Percentiles rank a stretch among this genome's conserved stretches.
Evolutionary conservation across 2,888 invertebrate species (phyloP).

Genomic region (Penaeus monodon): DNA sequence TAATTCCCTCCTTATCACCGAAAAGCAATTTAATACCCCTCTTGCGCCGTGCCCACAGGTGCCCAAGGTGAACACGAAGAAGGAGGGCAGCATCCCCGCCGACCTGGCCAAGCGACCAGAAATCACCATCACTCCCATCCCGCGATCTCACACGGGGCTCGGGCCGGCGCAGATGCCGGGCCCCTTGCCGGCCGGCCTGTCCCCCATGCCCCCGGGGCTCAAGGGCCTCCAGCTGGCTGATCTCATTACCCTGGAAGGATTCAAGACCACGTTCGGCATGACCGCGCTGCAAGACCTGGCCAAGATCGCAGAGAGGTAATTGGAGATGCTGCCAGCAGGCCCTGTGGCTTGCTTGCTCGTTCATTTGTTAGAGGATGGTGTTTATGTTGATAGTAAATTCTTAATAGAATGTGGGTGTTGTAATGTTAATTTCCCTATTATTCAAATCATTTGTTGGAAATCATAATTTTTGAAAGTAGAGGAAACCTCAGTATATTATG

Average conservation of each 20-base stretch:
- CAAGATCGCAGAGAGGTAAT: slow-evolving; percentile 58
- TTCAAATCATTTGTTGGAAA: no score
- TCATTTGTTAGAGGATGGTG: no score
- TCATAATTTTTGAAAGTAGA: no score
- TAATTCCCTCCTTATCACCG: no score
- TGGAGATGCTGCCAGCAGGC: background rate
- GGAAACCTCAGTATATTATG: no score
- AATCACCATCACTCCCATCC: slow-evolving; percentile 65
- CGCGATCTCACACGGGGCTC: slow-evolving; percentile 27
- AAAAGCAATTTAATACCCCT: no score
- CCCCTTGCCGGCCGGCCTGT: slow-evolving; percentile 25
- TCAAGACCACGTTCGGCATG: slow-evolving; percentile 57
- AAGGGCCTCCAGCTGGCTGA: slow-evolving; percentile 49
- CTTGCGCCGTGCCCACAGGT: slow-evolving; percentile 35
- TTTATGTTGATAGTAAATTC: no score
- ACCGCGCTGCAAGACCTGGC: slow-evolving; percentile 60
- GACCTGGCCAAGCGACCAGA: slow-evolving; percentile 65
- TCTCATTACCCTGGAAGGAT: slow-evolving; percentile 55
- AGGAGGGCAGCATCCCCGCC: slow-evolving; percentile 58
- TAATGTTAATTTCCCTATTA: no score
- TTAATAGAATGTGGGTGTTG: no score
- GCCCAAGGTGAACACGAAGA: slow-evolving; percentile 59
- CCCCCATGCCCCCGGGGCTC: slow-evolving; percentile 36
- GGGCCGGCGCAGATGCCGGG: slow-evolving; percentile 6
- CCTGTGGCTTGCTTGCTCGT: no score